phyloP scores from a whole-genome alignment of 1,140 invertebrate species.

The Pachypeltis micranthus region DNA sequence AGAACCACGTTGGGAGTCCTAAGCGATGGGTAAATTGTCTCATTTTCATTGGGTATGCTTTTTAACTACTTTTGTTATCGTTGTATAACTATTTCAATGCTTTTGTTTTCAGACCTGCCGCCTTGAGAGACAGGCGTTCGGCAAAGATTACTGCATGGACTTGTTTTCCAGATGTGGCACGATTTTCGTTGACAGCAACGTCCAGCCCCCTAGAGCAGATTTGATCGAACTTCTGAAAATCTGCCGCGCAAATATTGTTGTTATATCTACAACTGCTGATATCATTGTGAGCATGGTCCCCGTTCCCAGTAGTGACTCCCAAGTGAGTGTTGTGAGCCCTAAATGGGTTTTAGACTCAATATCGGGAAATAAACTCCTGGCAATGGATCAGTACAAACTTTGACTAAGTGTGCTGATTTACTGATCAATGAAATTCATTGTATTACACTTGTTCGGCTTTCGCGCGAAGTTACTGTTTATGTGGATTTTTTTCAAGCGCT shows the following conservation, averaged over 20 bases:
- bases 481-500: too few species aligned
- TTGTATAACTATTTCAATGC: too few species aligned
- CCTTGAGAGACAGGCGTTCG: slow-evolving; percentile 39
- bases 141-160: slow-evolving; percentile 36
- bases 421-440: too few species aligned
- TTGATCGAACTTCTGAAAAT: slow-evolving; percentile 38
- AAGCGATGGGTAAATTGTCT: too few species aligned
- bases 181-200: slow-evolving; percentile 36
- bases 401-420: too few species aligned
- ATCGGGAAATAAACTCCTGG: background rate
- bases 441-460: too few species aligned
- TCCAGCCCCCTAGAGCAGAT: slow-evolving; percentile 33
- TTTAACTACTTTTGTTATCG: too few species aligned
- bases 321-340: slow-evolving; percentile 32
- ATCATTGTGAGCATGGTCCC: slow-evolving; percentile 37
- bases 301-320: slow-evolving; percentile 10
- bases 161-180: slow-evolving; percentile 37
- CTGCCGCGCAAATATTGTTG: slow-evolving; percentile 36
- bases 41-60: too few species aligned
- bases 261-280: slow-evolving; percentile 33
- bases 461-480: too few species aligned
- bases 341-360: slow-evolving; percentile 39
- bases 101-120: slow-evolving; percentile 39
- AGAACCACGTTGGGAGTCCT: too few species aligned
- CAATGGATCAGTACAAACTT: background rate